Evolutionary conservation across 1,140 invertebrate species (phyloP), one percentile per base, ranked within the genome.

Genomic region (Tetraneura akinire): DNA sequence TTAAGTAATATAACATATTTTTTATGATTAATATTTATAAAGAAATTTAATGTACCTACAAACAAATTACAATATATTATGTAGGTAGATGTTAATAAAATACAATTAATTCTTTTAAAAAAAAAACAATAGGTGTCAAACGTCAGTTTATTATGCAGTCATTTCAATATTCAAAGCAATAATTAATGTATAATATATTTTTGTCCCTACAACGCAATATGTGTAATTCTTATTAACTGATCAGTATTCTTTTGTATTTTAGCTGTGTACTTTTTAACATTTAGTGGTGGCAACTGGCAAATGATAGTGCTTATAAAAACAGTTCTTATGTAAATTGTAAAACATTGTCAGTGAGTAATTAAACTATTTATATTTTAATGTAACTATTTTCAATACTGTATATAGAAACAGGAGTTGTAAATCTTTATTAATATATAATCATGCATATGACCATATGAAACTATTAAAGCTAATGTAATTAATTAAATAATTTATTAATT

Each of bases 161-260:
- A 51, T 51, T 71, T 68, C 1, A 71, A 51, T 71, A 71, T 71
- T 71, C 68, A 71, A 71, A 51, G 16, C 8, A 29, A 51, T 51
- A 49, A 71, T 51, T 71, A 71, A 70, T 70, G 45, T 18, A 47
- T 21, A 47, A 26, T 16, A 71, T 51, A 62, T 62, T 62, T 29
- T 18, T 62, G 11, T 62, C 13, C 23, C 26, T 29, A 6, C 47
- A 3, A 51, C 18, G 3, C 9, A 49, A 71, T 51, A 51, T 29
- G 1, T 18, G 21, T 47, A 47, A 23, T 47, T 21, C 5, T 49
- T 18, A 23, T 9, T 2, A 5, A 21, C 9, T 6, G 11, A 62
- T 21, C 18, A 71, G 45, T 32, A 10, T n/a, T 51, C 45, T 29
- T 51, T 49, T 29, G 47, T 51, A 29, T 71, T 47, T 71, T 29